Conservation (phyloP, 2,797 vertebrate genomes). For the Enoplosus armatus region DNA sequence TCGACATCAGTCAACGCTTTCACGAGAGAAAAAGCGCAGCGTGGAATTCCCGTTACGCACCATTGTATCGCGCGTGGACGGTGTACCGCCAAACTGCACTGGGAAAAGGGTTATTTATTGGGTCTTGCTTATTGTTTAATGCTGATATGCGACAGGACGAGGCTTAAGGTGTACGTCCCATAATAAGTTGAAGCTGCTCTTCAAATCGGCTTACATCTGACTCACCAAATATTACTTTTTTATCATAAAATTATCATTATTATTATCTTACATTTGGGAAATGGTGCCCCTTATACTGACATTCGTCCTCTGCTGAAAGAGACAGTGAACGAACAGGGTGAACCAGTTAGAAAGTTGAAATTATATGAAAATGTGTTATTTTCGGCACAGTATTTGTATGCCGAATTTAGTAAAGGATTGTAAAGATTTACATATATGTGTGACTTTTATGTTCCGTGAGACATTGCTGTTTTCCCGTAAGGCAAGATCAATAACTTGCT, state of each 20-base stretch:
- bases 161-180: rapidly evolving
- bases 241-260: no score
- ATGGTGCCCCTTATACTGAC: not conserved
- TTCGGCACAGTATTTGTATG: not conserved
- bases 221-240: not conserved
- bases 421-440: no score
- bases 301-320: not conserved
- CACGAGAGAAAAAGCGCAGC: slow-evolving; percentile 26
- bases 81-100: slow-evolving; percentile 1
- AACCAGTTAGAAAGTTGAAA: not conserved
- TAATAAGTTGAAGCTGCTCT: rapidly evolving
- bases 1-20: not conserved
- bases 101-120: not conserved
- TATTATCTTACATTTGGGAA: no score
- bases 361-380: not conserved
- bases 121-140: not conserved
- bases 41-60: slow-evolving; percentile 60
- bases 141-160: rapidly evolving
- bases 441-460: not conserved
- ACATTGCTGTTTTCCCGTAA: not conserved
- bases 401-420: not conserved
- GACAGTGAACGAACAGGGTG: not conserved
- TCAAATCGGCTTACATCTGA: slow-evolving; percentile 20
- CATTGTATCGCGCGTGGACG: not conserved
- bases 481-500: not conserved